Percentiles rank a stretch among this genome's conserved stretches.
Conservation (phyloP, 2,113 vertebrate species). For the Tenebrosternarchus preto region DNA sequence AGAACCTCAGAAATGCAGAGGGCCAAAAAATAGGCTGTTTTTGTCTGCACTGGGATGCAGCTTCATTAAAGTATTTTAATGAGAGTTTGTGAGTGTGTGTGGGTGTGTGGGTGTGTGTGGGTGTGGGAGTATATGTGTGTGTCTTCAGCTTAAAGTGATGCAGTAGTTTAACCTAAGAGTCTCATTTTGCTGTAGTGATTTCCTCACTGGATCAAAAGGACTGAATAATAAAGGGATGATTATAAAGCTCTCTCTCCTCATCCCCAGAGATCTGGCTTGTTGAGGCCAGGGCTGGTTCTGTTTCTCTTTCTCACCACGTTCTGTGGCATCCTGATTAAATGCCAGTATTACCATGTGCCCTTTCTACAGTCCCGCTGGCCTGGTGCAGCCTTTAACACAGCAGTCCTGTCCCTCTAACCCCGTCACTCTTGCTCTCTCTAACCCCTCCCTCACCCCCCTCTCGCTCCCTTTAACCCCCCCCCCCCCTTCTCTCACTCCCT, state of each 20-base stretch:
- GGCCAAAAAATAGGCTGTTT: neutral
- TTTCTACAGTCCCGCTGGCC: slow-evolving; percentile 60
- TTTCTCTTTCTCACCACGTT: slow-evolving; percentile 67
- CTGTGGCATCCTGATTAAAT: slow-evolving; percentile 69
- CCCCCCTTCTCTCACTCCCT: neutral
- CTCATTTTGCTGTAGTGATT: slow-evolving; percentile 33
- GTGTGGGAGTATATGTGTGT: neutral
- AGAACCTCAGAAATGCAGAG: neutral
- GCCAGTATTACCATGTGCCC: slow-evolving; percentile 77
- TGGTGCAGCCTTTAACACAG: slow-evolving; percentile 44
- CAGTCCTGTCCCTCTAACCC: slow-evolving; percentile 42
- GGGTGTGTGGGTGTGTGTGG: neutral
- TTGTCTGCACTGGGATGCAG: neutral
- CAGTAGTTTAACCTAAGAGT: slow-evolving; percentile 36
- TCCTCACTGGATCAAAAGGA: slow-evolving; percentile 44
- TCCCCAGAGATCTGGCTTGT: slow-evolving; percentile 42
- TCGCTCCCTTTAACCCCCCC: neutral
- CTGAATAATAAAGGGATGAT: slow-evolving; percentile 47
- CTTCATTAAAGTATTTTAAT: slow-evolving; percentile 15
- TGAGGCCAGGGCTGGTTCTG: slow-evolving; percentile 34
- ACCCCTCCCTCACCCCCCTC: too few species aligned
- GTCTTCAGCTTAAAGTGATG: slow-evolving; percentile 23
- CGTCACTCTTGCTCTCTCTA: slow-evolving; percentile 29
- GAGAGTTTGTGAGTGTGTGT: neutral
- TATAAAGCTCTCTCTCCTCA: slow-evolving; percentile 32